Conservation (phyloP, 2,797 vertebrate genomes). For the Thunnus albacares region DNA sequence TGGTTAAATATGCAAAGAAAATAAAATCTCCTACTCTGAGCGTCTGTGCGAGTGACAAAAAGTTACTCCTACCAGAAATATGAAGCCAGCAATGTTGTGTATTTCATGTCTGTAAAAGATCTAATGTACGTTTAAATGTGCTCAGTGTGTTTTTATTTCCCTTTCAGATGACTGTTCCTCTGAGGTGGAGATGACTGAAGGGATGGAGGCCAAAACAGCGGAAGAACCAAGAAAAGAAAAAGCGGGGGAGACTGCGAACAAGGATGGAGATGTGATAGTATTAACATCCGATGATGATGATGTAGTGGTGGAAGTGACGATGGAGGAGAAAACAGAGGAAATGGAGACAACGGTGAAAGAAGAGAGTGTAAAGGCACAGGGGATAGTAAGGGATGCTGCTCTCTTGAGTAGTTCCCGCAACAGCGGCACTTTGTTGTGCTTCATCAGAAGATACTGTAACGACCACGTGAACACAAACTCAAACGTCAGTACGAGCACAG, state of each 20-base stretch:
- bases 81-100: background rate
- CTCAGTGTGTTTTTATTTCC: background rate
- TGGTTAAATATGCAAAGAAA: no score
- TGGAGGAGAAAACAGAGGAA: background rate
- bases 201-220: rapidly evolving
- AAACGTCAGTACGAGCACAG: background rate
- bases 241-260: background rate
- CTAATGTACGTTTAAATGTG: background rate
- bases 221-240: background rate
- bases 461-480: background rate
- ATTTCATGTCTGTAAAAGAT: background rate
- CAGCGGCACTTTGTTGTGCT: background rate
- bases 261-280: background rate
- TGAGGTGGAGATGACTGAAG: background rate
- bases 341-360: background rate
- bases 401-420: no score
- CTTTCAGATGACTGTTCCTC: background rate
- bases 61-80: no score
- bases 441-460: slow-evolving; percentile 39
- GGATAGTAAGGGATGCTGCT: no score
- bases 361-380: no score
- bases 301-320: background rate
- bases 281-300: slow-evolving; percentile 63
- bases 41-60: no score
- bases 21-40: no score